Evolutionary conservation across 2,797 vertebrate species (phyloP).

Genomic region (Borostomias antarcticus): DNA sequence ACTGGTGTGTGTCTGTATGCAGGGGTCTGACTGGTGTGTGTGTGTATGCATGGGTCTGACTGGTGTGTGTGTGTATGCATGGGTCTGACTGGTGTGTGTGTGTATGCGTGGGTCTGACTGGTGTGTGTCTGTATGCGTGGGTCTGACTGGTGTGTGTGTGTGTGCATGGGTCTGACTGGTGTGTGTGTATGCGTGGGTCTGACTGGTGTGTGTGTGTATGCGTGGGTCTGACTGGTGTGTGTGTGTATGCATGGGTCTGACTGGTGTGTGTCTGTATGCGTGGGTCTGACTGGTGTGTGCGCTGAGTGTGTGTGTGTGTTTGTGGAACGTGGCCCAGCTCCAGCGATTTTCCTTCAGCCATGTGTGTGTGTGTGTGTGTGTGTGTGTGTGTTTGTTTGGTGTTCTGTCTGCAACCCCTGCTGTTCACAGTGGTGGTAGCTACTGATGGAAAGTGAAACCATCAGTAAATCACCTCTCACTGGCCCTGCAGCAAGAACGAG

Average conservation of each 20-base stretch:
- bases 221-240: too few species aligned
- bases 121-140: background rate
- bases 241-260: too few species aligned
- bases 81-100: background rate
- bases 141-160: background rate
- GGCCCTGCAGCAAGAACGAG: too few species aligned
- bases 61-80: too few species aligned
- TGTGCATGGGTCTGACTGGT: constrained; percentile 80
- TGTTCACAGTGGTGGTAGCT: background rate
- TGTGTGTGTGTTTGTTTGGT: constrained; percentile 8
- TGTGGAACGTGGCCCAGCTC: constrained; percentile 34
- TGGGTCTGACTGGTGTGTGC: background rate
- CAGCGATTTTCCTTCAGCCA: constrained; percentile 47
- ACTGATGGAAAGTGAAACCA: constrained; percentile 20
- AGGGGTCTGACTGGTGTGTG: too few species aligned
- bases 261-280: background rate
- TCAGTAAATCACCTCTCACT: constrained; percentile 31
- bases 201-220: too few species aligned
- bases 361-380: constrained; percentile 52
- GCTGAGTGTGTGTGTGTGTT: background rate
- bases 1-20: too few species aligned
- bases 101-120: too few species aligned
- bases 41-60: too few species aligned
- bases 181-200: too few species aligned
- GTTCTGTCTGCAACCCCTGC: background rate